Evolutionary conservation across 2,113 vertebrate species (phyloP), one percentile per base, ranked within the genome.

Genomic region (Nansenia antarctica): DNA sequence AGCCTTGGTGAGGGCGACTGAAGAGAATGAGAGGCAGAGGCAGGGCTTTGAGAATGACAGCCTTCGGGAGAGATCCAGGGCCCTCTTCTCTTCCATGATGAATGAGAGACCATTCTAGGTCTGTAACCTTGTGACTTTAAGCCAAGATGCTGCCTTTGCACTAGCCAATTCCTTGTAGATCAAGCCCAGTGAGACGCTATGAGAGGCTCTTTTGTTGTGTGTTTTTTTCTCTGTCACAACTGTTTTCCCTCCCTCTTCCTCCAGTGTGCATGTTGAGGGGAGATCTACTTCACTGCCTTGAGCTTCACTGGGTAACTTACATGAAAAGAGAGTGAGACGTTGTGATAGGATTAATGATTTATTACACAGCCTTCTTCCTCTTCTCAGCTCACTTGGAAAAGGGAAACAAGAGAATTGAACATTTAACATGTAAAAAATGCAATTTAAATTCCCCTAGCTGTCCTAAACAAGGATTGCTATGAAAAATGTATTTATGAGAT

Each of bases 311-410:
- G 14, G 27, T n/a, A 30, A 0, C 39, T 62, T 34, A 20, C 59
- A 73, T 79, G 62, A 70, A 72, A 73, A 68, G 45, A 24, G 22
- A 1, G 45, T 0, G 34, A 77, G 57, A 65, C 63, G 69, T 69
- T 80, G 69, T 32, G 65, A 68, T 29, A 18, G 61, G 63, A 78
- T 82, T 82, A 78, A 81, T 84, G 76, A 88, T 82, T 87, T 67
- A 82, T 77, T 63, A 62, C 73, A 60, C 30, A 15, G 57, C 52
- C 70, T 74, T 69, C 69, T 58, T 31, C 34, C 69, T 60, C 65
- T 57, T 74, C 77, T 83, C 69, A 69, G 81, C 79, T 71, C 65
- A 63, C 70, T 74, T 72, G 32, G 22, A 29, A 18, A 57, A 65
- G 45, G 65, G 45, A 60, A 54, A 45, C 32, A 35, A 37, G 54